These are phyloP conservation scores for Chaetogeoica ovagalla DNA, from an alignment of 2,888 invertebrate species.

Conservation along the genomic window DNA sequence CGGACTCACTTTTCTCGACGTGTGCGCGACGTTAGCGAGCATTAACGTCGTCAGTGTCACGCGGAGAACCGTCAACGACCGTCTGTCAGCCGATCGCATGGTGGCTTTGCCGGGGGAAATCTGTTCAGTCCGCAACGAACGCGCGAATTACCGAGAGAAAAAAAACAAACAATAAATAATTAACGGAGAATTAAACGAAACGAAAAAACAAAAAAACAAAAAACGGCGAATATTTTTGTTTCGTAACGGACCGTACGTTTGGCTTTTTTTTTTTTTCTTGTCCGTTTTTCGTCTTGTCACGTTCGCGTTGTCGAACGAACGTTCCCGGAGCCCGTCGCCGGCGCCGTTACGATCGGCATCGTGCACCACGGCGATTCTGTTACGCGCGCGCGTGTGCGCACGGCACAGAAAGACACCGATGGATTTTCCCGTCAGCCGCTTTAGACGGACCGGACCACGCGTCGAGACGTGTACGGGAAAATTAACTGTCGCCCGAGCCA, in stretches of 20 bases:
- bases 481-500: neutral
- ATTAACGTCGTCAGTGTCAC: conserved; percentile 15
- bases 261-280: neutral
- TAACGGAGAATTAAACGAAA: too few relatives aligned
- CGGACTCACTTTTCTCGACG: conserved; percentile 26
- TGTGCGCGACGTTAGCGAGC: neutral
- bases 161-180: neutral
- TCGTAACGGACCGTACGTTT: neutral
- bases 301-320: neutral
- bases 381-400: neutral
- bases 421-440: too few relatives aligned
- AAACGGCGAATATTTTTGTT: neutral
- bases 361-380: neutral
- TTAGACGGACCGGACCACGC: conserved; percentile 1
- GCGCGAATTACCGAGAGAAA: too few relatives aligned
- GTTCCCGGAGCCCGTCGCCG: neutral
- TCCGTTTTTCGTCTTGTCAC: too few relatives aligned
- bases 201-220: neutral
- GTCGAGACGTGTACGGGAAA: neutral
- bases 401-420: too few relatives aligned
- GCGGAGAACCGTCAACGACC: conserved; percentile 5
- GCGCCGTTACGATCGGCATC: neutral
- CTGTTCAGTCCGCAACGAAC: too few relatives aligned
- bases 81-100: neutral
- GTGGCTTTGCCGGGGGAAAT: neutral